Percentiles rank a stretch among this genome's conserved stretches.
Evolutionary conservation across 2,888 invertebrate genomes (phyloP).

Genomic region (Lasioglossum zephyrum): DNA sequence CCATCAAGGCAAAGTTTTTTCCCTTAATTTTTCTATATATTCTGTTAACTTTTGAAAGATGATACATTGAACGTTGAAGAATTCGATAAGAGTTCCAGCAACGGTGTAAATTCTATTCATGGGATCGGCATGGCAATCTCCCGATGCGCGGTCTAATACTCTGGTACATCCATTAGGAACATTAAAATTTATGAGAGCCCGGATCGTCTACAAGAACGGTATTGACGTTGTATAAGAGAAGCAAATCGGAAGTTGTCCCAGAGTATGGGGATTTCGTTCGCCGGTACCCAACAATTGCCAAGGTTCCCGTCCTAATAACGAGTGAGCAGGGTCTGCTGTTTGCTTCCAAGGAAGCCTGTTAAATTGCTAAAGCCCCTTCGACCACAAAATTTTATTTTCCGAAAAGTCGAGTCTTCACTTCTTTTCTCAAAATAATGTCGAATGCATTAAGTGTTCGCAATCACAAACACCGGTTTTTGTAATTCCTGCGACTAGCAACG

Average conservation of each 20-base stretch:
- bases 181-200: neutral
- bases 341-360: neutral
- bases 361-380: neutral
- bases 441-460: neutral
- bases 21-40: neutral
- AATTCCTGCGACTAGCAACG: neutral
- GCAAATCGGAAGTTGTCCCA: neutral
- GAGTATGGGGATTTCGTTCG: constrained; percentile 2
- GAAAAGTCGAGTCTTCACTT: neutral
- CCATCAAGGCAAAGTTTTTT: too few relatives aligned
- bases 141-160: neutral
- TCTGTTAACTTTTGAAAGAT: neutral
- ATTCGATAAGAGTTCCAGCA: neutral
- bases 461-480: neutral
- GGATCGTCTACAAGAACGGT: neutral
- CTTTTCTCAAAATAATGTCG: neutral
- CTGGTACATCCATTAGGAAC: constrained; percentile 1
- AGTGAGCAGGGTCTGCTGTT: neutral
- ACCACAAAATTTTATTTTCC: neutral
- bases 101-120: neutral
- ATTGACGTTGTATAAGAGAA: constrained; percentile 6
- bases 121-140: neutral
- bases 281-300: neutral
- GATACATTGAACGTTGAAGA: neutral
- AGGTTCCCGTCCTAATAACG: constrained; percentile 13